Evolutionary conservation across 2,797 vertebrate species (phyloP), one percentile per base, ranked within the genome.

Genomic region (Limosa lapponica): DNA sequence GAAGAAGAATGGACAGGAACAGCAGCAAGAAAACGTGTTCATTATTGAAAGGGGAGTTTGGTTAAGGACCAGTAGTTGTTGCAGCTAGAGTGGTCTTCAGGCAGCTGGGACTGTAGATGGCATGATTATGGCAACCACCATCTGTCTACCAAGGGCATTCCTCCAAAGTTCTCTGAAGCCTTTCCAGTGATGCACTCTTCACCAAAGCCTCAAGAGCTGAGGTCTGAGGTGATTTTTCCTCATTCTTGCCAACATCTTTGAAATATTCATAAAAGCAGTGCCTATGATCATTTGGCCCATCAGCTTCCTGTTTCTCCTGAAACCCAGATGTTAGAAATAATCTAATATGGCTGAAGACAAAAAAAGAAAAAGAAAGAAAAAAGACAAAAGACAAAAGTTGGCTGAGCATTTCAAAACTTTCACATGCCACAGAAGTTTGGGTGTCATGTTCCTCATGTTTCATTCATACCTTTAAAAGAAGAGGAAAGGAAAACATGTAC

Each of bases 381-480:
- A 25, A 28, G n/a, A 43, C 6, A 62, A 74, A 72, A 34, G 4
- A 48, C 34, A 62, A 75, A 49, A 7, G 4, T 37, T 87, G 81
- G 27, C 59, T 55, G 39, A 84, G 15, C 8, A 28, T 90, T 97
- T 94, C 23, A 64, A 90, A 92, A 78, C 32, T 37, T 77, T 85
- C 57, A 92, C 37, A 55, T 7, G 6, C 22, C 59, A 73, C 3
- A 11, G 72, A 93, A 90, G 23, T 87, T 94, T 58, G 51, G n/a
- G 73, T 93, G 90, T 93, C 28, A 46, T 84, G 93, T 95, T 80
- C 71, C 78, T 95, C 57, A 71, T 92, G 67, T 93, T 96, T 95
- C 64, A 52, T 92, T 92, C 67, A 85, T 92, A 94, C 81, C 95
- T 96, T 92, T 91, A 91, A 87, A 94, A 90, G 51, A 90, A 74